These are phyloP conservation scores for Trypoxylus dichotomus DNA, from an alignment of 1,140 invertebrate genomes.

Conservation along the genomic window DNA sequence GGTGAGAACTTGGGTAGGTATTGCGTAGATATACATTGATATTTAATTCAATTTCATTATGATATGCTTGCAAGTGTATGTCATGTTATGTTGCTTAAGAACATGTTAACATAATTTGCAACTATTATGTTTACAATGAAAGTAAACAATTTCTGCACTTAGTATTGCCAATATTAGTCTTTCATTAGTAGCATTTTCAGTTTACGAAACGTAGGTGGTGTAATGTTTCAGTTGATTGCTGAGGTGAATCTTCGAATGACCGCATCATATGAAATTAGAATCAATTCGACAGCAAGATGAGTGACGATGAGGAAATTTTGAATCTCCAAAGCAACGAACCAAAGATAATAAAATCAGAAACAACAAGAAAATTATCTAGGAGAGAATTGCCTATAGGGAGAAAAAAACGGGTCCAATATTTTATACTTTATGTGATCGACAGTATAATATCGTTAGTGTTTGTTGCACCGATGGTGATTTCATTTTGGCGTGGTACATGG, in stretches of 20 bases:
- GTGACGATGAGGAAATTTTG: constrained; percentile 12
- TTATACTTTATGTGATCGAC: constrained; percentile 26
- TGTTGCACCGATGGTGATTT: constrained; percentile 63
- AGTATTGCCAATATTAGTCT: no score
- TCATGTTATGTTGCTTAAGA: no score
- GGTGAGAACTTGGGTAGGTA: no score
- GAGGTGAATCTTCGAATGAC: not conserved
- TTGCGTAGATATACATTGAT: no score
- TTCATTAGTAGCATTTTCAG: not conserved
- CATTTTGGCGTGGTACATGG: constrained; percentile 68
- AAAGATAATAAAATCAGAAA: not conserved
- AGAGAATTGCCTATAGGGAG: not conserved
- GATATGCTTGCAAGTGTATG: no score
- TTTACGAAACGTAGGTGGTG: not conserved
- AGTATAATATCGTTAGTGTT: constrained; percentile 46
- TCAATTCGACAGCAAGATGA: not conserved
- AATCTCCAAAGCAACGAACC: not conserved
- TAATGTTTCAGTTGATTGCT: not conserved
- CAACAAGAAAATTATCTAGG: not conserved
- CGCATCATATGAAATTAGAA: not conserved
- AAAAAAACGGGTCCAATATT: constrained; percentile 26
- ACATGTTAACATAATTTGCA: no score
- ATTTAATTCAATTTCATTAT: no score
- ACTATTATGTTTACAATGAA: no score
- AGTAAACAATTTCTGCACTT: no score